Base-by-base conservation (phyloP, 64 coral and sea anemone species). In the Exaiptasia diaphana region DNA sequence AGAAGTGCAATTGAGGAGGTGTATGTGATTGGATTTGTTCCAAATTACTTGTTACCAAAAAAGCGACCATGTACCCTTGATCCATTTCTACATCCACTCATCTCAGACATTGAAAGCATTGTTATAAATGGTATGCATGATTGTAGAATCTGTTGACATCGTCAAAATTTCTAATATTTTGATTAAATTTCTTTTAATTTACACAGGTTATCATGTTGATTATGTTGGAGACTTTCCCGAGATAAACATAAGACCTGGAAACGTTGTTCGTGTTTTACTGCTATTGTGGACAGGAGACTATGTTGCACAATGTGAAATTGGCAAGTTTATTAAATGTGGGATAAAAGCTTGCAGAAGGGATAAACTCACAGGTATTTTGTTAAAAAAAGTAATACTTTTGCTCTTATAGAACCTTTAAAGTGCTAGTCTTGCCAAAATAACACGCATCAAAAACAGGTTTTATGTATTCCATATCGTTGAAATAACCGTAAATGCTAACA, bases 281-380 rank as follows among this genome's bases (percentile, higher is more conserved):
- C 13, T 83, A 30, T 33, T 34, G 0, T 83, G 80, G 80, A 83
- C 80, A 10, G 80, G 80, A 21, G 80, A 83, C 50, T 36, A 28
- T 59, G 64, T 65, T 40, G 80, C 80, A 27, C 65, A 83, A 59
- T 83, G 80, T 83, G 80, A 83, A 34, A 50, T 83, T 38, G 46
- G 80, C 14, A 83, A 83, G 31, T 83, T 72, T 18, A 83, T 72
- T n/a, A n/a, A n/a, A n/a, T n/a, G n/a, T n/a, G n/a, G n/a, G n/a
- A n/a, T n/a, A n/a, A n/a, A n/a, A n/a, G n/a, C n/a, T n/a, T n/a
- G n/a, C n/a, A n/a, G n/a, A n/a, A n/a, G n/a, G n/a, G n/a, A n/a
- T n/a, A n/a, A n/a, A n/a, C n/a, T n/a, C n/a, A n/a, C n/a, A n/a
- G n/a, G n/a, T n/a, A n/a, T n/a, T n/a, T n/a, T n/a, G n/a, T n/a